Evolutionary conservation across 2,888 invertebrate genomes (phyloP).

Genomic region (Liodrosophila aerea): DNA sequence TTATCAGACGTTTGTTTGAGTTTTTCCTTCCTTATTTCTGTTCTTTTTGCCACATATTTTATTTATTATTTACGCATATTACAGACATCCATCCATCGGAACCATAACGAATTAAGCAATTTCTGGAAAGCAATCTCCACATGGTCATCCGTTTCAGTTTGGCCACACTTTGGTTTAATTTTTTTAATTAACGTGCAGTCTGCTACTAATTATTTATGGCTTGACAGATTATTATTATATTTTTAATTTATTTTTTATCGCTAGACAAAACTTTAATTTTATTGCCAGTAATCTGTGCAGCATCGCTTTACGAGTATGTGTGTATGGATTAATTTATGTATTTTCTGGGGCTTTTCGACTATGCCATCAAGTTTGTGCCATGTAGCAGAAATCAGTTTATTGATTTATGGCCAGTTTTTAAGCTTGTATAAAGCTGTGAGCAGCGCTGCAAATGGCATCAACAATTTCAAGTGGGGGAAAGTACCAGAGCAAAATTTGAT

Average conservation of each 20-base stretch:
- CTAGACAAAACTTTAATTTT: conserved; percentile 49
- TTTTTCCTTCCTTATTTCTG: conserved; percentile 14
- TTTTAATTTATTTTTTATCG: conserved; percentile 44
- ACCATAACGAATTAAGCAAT: conserved; percentile 76
- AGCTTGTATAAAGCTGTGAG: too few species aligned
- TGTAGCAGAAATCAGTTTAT: neutral
- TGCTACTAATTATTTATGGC: conserved; percentile 70
- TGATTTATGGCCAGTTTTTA: neutral
- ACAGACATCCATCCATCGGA: conserved; percentile 44
- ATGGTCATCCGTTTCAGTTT: neutral
- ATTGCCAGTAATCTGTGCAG: conserved; percentile 43
- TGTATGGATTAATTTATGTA: neutral
- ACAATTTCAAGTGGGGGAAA: too few species aligned
- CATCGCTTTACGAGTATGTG: conserved; percentile 7
- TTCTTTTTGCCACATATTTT: conserved; percentile 63
- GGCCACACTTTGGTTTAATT: conserved; percentile 20
- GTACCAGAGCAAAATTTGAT: too few species aligned
- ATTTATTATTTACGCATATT: conserved; percentile 70
- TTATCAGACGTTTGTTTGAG: conserved; percentile 52
- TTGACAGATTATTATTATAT: conserved; percentile 63
- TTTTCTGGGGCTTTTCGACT: conserved; percentile 1
- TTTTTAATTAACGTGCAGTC: conserved; percentile 30
- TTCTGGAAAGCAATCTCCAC: conserved; percentile 64
- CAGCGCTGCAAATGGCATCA: too few species aligned
- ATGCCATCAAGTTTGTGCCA: neutral